A percentile compares a stretch with the other conserved stretches of the same genome.
Evolutionary conservation across 2,113 vertebrate genomes (phyloP).

Genomic region (Cephalopholis sonnerati): DNA sequence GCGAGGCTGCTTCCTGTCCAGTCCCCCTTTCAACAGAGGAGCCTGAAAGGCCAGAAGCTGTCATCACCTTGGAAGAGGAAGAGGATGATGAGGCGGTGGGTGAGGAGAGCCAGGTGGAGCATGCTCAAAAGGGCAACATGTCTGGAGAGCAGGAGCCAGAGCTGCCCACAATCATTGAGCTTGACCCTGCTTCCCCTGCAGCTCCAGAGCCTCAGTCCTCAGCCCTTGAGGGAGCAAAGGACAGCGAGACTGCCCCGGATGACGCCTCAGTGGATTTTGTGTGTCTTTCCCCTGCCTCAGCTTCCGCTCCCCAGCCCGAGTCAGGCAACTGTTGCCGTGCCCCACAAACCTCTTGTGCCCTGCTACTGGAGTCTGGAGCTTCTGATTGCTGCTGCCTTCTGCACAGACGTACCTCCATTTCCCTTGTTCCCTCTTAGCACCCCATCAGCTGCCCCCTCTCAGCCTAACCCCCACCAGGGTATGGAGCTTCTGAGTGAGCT

Average conservation of each 20-base stretch:
- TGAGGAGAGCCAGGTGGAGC: constrained; percentile 60
- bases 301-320: constrained; percentile 38
- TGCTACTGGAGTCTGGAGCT: constrained; percentile 91
- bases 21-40: constrained; percentile 69
- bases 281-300: constrained; percentile 61
- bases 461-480: constrained; percentile 88
- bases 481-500: constrained; percentile 96
- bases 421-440: constrained; percentile 67
- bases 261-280: constrained; percentile 56
- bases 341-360: constrained; percentile 73
- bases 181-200: constrained; percentile 64
- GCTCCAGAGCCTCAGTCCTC: constrained; percentile 26
- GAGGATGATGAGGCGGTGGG: constrained; percentile 67
- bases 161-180: constrained; percentile 64
- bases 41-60: constrained; percentile 63
- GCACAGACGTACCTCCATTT: constrained; percentile 86
- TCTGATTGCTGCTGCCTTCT: constrained; percentile 92
- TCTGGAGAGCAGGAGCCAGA: constrained; percentile 54
- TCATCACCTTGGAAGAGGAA: constrained; percentile 76
- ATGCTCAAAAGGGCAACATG: constrained; percentile 71
- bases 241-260: constrained; percentile 43
- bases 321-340: constrained; percentile 23
- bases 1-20: constrained; percentile 71
- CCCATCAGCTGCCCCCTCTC: constrained; percentile 63
- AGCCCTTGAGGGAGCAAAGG: constrained; percentile 31